Evolutionary conservation across 2,797 vertebrate genomes (phyloP).

Genomic region (Micropoecilia bifurca): DNA sequence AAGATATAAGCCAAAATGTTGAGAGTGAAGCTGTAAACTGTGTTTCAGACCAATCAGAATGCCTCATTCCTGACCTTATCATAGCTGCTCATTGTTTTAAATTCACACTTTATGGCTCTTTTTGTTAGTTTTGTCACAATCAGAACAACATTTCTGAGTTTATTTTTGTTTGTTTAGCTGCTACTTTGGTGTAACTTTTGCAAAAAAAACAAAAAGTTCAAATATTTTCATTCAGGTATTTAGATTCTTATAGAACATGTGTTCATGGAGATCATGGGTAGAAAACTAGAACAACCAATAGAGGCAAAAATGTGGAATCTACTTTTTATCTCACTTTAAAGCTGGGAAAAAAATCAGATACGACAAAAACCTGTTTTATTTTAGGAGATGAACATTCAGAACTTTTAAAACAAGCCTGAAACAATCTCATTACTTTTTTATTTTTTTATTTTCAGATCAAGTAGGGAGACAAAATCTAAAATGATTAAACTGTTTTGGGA

Average conservation of each 20-base stretch:
- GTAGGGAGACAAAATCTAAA: not conserved
- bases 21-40: slow-evolving; percentile 36
- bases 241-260: slow-evolving; percentile 27
- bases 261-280: not conserved
- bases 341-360: not conserved
- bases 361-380: not conserved
- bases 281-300: not conserved
- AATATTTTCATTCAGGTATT: slow-evolving; percentile 18
- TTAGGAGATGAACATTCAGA: not conserved
- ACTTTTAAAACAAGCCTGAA: not conserved
- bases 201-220: slow-evolving; percentile 16
- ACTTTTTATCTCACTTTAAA: not conserved
- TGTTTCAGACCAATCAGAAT: slow-evolving; percentile 33
- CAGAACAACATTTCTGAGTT: not conserved
- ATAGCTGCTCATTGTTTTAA: slow-evolving; percentile 41
- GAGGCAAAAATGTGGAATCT: slow-evolving; percentile 6
- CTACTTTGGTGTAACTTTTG: slow-evolving; percentile 10
- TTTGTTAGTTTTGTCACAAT: slow-evolving; percentile 14
- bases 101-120: slow-evolving; percentile 23
- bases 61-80: slow-evolving; percentile 40
- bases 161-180: not conserved
- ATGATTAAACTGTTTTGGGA: not conserved
- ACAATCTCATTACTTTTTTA: not conserved
- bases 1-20: slow-evolving; percentile 68
- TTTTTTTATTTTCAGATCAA: not conserved